Conservation (phyloP, 2,888 invertebrate genomes). For the Yponomeuta plumbellus region DNA sequence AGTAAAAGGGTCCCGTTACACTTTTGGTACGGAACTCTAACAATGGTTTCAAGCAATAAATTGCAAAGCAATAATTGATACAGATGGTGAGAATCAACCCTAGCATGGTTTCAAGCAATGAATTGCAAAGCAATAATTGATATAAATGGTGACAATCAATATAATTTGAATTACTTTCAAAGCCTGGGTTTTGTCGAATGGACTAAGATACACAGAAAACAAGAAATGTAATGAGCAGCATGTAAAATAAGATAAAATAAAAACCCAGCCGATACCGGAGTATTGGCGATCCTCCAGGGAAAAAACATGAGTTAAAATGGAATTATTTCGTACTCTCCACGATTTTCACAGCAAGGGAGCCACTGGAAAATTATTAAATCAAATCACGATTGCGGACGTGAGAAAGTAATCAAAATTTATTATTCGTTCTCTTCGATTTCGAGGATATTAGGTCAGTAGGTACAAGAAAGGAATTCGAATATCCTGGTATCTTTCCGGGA, state of each 20-base stretch:
- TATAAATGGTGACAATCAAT: too few species aligned
- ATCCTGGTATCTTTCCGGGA: slow-evolving; percentile 1
- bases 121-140: too few species aligned
- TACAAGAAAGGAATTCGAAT: slow-evolving; percentile 37
- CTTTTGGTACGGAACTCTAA: too few species aligned
- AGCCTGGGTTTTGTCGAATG: too few species aligned
- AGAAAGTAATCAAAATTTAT: slow-evolving; percentile 73
- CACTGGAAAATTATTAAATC: slow-evolving; percentile 62
- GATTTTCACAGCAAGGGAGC: slow-evolving; percentile 46
- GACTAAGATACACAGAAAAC: too few species aligned
- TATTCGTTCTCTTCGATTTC: slow-evolving; percentile 60
- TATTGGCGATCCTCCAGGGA: slow-evolving; percentile 11
- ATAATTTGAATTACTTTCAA: too few species aligned
- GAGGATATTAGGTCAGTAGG: slow-evolving; percentile 35
- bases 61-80: too few species aligned
- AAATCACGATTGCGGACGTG: slow-evolving; percentile 68
- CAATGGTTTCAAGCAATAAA: too few species aligned
- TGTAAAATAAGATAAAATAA: neutral
- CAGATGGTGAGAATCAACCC: too few species aligned
- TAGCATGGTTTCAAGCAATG: too few species aligned
- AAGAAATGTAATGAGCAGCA: neutral
- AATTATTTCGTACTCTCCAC: slow-evolving; percentile 54
- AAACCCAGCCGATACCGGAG: neutral
- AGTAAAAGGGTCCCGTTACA: too few species aligned
- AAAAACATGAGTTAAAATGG: slow-evolving; percentile 14